Base-by-base conservation (phyloP, 2,113 vertebrate genomes). In the Pionites leucogaster region DNA sequence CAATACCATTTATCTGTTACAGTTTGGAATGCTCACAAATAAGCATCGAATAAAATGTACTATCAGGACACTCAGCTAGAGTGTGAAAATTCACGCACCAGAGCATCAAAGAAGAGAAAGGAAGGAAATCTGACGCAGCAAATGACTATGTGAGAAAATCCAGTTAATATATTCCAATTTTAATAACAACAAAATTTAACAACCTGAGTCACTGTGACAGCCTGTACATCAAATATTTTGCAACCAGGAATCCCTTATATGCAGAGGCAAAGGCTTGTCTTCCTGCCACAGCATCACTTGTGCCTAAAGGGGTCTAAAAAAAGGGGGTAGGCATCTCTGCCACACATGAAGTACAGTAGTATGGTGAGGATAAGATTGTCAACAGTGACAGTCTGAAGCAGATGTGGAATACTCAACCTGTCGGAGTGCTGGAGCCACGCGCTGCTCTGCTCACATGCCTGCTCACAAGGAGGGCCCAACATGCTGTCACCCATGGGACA, bases 11-110 rank as follows among this genome's bases (percentile, higher is more conserved):
- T 91, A 79, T 86, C 63, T 65, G 62, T 78, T 1, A 2, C 50
- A 22, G 1, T 83, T 86, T 97, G 68, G 88, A 97, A 86, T 31
- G 79, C 25, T 96, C 62, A 94, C 91, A 91, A 59, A 90, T 20
- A 91, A 60, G 29, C 42, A 89, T 64, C 78, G 91, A 35, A 47
- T 85, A 84, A 93, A 95, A 91, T n/a, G 92, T 46, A 76, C 59
- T 75, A 79, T 31, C 44, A 83, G 70, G 80, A 88, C 33, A 68
- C 41, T 75, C 69, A 80, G 82, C 82, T 89, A 57, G 65, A 91
- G 24, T 69, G 70, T 79, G 82, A 60, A 95, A 74, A 90, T 53
- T 67, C 2, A 5, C 13, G 17, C 13, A 35, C 39, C 14, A n/a
- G 10, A n/a, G 63, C 8, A 39, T 52, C 42, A 65, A 41, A 37